Evolutionary conservation across 2,888 invertebrate species (phyloP).

Genomic region (Lutraria lutraria): DNA sequence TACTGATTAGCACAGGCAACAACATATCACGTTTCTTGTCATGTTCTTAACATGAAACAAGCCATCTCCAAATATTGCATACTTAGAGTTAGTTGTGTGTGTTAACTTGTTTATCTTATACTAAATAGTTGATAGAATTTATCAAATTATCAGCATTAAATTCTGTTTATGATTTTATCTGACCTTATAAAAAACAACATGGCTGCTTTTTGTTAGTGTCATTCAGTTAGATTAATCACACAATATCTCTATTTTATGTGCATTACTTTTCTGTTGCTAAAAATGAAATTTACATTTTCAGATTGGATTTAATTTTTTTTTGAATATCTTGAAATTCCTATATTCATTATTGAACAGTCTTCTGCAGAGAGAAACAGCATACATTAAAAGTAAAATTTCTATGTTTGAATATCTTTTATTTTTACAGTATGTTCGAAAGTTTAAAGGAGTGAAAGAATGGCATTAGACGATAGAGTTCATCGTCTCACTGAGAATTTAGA

Average conservation of each 20-base stretch:
- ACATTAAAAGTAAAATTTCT: too few relatives aligned
- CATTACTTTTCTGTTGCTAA: too few relatives aligned
- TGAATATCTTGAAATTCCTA: not conserved
- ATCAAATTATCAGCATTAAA: too few relatives aligned
- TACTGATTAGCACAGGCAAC: not conserved
- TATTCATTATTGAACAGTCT: not conserved
- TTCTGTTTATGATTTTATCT: too few relatives aligned
- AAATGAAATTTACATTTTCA: too few relatives aligned
- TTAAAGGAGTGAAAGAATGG: slow-evolving; percentile 24
- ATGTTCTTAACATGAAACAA: not conserved
- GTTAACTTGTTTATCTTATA: not conserved
- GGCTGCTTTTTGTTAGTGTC: slow-evolving; percentile 9
- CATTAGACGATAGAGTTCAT: slow-evolving; percentile 79
- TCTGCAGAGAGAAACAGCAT: not conserved
- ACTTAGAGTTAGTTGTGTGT: not conserved
- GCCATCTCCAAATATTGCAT: not conserved
- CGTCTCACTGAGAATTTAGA: slow-evolving; percentile 80
- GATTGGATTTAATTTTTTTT: too few relatives aligned
- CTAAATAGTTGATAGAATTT: not conserved
- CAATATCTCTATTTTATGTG: too few relatives aligned
- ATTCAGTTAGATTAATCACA: not conserved
- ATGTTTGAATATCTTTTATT: not conserved
- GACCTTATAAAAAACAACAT: not conserved
- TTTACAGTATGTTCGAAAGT: slow-evolving; percentile 37
- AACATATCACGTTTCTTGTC: not conserved